A percentile compares a stretch with the other conserved stretches of the same genome.
Evolutionary conservation across 1,140 invertebrate genomes (phyloP).

Genomic region (Papilio xuthus): DNA sequence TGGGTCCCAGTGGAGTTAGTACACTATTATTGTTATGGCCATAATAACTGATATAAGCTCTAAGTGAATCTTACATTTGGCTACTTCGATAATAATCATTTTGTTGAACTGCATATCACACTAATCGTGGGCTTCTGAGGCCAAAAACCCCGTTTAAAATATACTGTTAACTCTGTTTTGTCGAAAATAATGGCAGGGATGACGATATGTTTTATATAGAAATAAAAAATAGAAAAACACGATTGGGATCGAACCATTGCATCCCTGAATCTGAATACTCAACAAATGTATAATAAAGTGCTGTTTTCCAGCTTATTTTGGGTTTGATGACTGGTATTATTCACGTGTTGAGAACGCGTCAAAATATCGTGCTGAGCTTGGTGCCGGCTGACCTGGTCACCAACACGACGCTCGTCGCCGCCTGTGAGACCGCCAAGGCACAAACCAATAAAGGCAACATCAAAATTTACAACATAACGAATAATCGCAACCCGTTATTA

Average conservation of each 20-base stretch:
- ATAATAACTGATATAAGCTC: background rate
- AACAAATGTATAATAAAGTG: background rate
- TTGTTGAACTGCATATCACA: too few relatives aligned
- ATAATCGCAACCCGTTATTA: background rate
- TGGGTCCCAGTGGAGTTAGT: constrained; percentile 34
- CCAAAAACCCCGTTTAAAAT: too few relatives aligned
- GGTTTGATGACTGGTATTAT: background rate
- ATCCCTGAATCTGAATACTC: too few relatives aligned
- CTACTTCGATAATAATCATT: too few relatives aligned
- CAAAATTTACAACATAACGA: constrained; percentile 7
- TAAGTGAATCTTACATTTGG: too few relatives aligned
- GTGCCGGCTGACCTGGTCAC: constrained; percentile 1
- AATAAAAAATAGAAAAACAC: too few relatives aligned
- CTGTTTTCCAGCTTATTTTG: background rate
- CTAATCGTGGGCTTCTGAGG: too few relatives aligned
- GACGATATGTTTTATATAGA: too few relatives aligned
- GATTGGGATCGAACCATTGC: too few relatives aligned
- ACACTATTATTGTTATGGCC: background rate
- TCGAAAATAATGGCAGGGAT: too few relatives aligned
- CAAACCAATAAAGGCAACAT: background rate
- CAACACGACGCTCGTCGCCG: background rate
- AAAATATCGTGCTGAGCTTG: background rate
- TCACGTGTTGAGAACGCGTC: background rate
- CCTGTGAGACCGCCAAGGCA: background rate
- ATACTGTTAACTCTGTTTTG: too few relatives aligned